phyloP scores from a whole-genome alignment of 2,797 vertebrate species.

The Anisognathus igniventris region DNA sequence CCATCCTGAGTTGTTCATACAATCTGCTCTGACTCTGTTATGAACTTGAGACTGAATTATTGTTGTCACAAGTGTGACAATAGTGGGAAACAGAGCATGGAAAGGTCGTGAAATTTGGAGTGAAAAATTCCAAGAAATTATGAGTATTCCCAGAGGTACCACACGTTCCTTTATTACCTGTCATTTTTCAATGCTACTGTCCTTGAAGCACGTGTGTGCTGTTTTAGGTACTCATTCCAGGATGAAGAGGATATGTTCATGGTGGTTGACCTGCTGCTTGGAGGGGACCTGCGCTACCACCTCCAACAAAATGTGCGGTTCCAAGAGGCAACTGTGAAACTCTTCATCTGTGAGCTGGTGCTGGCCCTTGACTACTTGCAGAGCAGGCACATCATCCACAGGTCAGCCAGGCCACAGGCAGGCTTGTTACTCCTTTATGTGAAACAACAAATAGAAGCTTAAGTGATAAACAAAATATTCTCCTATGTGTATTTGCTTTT shows the following conservation, averaged over 20 bases:
- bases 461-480: not conserved
- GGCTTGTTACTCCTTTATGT: not conserved
- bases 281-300: constrained; percentile 95
- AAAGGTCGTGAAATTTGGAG: not conserved
- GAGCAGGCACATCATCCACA: constrained; percentile 89
- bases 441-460: not conserved
- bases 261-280: constrained; percentile 95
- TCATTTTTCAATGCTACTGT: not conserved
- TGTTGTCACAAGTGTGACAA: not conserved
- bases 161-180: not conserved
- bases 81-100: accelerated
- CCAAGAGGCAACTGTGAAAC: constrained; percentile 87
- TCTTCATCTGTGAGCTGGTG: constrained; percentile 90
- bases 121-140: not conserved
- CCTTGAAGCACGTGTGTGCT: not conserved
- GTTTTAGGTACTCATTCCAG: constrained; percentile 94
- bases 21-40: not conserved
- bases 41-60: not conserved
- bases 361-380: constrained; percentile 94
- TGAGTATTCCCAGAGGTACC: not conserved
- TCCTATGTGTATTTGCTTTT: accelerated
- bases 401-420: constrained; percentile 72
- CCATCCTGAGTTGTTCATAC: not conserved
- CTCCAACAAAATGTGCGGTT: constrained; percentile 94
- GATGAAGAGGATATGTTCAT: constrained; percentile 99